Conservation (phyloP, 1,140 invertebrate genomes). For the Holcopasites calliopsidis region DNA sequence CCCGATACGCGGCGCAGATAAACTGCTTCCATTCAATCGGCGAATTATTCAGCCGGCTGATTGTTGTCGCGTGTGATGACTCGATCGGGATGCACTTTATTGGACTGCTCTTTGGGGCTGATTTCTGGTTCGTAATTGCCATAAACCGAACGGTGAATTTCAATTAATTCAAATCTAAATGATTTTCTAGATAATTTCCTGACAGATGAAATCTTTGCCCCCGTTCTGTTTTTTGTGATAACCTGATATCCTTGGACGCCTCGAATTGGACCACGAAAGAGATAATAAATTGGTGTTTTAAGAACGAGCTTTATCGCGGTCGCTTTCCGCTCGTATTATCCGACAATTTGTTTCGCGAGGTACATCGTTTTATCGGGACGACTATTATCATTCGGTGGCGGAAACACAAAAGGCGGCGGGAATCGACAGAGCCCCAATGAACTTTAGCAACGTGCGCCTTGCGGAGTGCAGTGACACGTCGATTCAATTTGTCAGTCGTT, state of each 20-base stretch:
- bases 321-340: not conserved
- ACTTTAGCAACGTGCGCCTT: slow-evolving; percentile 60
- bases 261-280: not conserved
- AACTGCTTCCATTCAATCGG: not conserved
- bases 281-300: not conserved
- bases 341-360: slow-evolving; percentile 38
- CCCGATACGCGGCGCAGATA: not conserved
- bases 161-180: too few relatives aligned
- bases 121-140: not conserved
- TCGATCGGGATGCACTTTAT: not conserved
- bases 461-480: slow-evolving; percentile 58
- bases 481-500: slow-evolving; percentile 65
- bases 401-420: slow-evolving; percentile 63
- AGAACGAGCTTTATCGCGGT: not conserved
- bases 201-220: too few relatives aligned
- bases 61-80: slow-evolving; percentile 7
- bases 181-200: too few relatives aligned
- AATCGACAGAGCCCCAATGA: slow-evolving; percentile 69
- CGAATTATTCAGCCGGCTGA: not conserved
- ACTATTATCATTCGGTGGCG: slow-evolving; percentile 60
- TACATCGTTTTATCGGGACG: slow-evolving; percentile 41
- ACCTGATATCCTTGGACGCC: not conserved
- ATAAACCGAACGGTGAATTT: not conserved
- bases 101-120: not conserved
- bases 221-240: too few relatives aligned